Conservation (phyloP, 2,797 vertebrate species). For the Poliocrania exsul region DNA sequence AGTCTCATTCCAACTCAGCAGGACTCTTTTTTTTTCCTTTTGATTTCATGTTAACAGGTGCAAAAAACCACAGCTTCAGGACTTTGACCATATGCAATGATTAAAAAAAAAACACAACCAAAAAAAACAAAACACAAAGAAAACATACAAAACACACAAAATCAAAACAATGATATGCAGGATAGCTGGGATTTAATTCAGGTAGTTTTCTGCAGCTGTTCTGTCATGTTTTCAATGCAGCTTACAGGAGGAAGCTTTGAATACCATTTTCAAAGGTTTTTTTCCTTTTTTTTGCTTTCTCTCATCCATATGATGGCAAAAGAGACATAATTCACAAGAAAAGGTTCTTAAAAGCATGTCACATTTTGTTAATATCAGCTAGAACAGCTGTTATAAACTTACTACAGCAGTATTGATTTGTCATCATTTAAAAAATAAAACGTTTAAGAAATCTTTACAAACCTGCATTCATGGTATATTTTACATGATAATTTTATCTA, state of each 20-base stretch:
- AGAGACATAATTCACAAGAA: slow-evolving; percentile 6
- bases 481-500: not conserved
- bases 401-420: not conserved
- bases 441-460: not conserved
- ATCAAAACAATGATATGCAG: not conserved
- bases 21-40: not conserved
- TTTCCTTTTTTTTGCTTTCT: not conserved
- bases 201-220: slow-evolving; percentile 8
- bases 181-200: not conserved
- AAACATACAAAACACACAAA: not conserved
- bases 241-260: not conserved
- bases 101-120: not conserved
- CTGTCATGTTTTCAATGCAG: not conserved
- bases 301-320: not conserved
- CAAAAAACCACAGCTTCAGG: not conserved
- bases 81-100: not conserved
- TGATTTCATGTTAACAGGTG: not conserved
- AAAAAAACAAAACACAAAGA: not conserved
- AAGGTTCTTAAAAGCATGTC: slow-evolving; percentile 47
- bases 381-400: slow-evolving; percentile 7
- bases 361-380: slow-evolving; percentile 37
- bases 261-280: slow-evolving; percentile 11
- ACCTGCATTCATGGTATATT: not conserved
- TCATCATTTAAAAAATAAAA: not conserved
- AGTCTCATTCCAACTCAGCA: not conserved